These are phyloP conservation scores for Paguma larvata DNA, from an alignment of 2,797 vertebrate genomes.

Conservation along the genomic window DNA sequence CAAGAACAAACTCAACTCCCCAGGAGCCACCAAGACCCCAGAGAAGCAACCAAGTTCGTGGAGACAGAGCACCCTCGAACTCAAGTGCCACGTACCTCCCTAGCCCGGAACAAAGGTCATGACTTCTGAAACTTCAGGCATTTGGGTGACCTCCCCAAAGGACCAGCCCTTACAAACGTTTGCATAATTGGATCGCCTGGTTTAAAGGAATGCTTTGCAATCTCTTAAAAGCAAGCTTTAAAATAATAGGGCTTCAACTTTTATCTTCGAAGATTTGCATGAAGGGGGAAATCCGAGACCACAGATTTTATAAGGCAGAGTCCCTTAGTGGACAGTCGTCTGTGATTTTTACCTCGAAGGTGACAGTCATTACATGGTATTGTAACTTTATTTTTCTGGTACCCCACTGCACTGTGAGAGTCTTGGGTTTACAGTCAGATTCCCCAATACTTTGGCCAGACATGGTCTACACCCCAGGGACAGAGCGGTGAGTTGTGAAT, in stretches of 20 bases:
- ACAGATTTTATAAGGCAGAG: background rate
- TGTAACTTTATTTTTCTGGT: background rate
- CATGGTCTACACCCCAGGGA: background rate
- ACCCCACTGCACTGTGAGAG: background rate
- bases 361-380: background rate
- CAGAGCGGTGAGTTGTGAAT: background rate
- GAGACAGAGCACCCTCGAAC: background rate
- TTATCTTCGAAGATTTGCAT: background rate
- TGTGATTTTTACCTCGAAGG: background rate
- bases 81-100: background rate
- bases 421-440: background rate
- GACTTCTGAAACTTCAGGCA: background rate
- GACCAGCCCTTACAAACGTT: background rate
- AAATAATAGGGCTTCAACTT: background rate
- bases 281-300: background rate
- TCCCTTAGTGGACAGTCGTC: background rate
- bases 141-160: background rate
- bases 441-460: background rate
- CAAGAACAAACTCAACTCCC: background rate
- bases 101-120: background rate
- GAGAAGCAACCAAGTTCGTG: background rate
- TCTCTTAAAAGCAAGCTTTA: background rate
- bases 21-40: background rate
- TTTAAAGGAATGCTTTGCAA: background rate
- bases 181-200: background rate